Evolutionary conservation across 2,797 vertebrate species (phyloP).

Genomic region (Hypotaenidia philippensis): DNA sequence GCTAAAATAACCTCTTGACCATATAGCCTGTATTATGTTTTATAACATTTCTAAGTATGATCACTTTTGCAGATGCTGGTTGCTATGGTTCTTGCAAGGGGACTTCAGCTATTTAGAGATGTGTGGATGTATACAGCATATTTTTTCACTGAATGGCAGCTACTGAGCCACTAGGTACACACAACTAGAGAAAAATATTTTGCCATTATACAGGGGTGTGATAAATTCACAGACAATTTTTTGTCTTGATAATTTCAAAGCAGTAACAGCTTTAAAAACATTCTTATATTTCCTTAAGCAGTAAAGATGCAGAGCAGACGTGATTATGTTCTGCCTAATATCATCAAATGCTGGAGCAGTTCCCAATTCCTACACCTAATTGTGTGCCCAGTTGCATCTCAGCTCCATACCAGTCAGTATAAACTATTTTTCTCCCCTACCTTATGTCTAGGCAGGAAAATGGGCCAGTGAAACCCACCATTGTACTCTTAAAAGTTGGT

Average conservation of each 20-base stretch:
- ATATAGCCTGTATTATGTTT: neutral
- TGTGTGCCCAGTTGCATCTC: neutral
- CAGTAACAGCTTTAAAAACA: neutral
- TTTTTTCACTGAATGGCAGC: neutral
- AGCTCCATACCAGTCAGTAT: neutral
- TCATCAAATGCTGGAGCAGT: neutral
- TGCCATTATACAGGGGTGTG: neutral
- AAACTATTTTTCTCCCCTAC: neutral
- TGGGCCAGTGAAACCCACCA: neutral
- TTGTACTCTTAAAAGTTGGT: neutral
- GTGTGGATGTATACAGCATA: neutral
- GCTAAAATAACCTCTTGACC: constrained; percentile 21
- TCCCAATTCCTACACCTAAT: neutral
- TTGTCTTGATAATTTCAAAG: constrained; percentile 4
- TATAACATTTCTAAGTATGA: constrained; percentile 43
- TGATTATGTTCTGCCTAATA: neutral
- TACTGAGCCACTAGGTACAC: neutral
- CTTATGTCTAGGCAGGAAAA: neutral
- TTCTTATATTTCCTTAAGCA: neutral
- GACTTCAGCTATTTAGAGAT: neutral
- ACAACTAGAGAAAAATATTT: neutral
- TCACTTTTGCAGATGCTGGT: constrained; percentile 48
- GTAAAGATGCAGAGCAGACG: neutral
- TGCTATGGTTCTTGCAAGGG: neutral
- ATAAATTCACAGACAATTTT: neutral